These are phyloP conservation scores for Spatulosminthurus flaviceps DNA, from an alignment of 2,888 invertebrate genomes.

Conservation along the genomic window DNA sequence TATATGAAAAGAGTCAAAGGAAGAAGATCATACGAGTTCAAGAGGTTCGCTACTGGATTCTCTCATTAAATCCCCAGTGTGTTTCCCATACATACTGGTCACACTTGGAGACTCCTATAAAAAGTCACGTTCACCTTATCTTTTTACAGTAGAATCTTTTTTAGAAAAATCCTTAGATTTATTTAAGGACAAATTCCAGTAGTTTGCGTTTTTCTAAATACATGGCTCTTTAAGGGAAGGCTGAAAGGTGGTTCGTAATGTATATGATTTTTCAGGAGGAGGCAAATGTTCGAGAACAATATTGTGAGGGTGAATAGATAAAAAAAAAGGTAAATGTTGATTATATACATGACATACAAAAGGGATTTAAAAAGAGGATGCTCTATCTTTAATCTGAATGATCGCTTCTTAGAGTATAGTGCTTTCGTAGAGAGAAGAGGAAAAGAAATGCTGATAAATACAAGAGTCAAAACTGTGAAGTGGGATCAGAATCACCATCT, in stretches of 20 bases:
- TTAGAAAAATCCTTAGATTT: no score
- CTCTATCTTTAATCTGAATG: slow-evolving; percentile 32
- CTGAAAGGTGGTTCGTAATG: no score
- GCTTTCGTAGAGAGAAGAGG: no score
- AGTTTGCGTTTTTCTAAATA: no score
- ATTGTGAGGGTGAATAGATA: slow-evolving; percentile 20
- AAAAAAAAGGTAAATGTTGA: slow-evolving; percentile 24
- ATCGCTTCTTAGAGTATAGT: slow-evolving; percentile 29
- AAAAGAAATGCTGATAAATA: slow-evolving; percentile 30
- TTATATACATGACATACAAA: slow-evolving; percentile 3
- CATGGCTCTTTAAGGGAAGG: no score
- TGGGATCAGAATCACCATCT: slow-evolving; percentile 20
- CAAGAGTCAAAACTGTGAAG: slow-evolving; percentile 23
- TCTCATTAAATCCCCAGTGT: not conserved
- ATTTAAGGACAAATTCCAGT: no score
- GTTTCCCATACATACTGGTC: no score
- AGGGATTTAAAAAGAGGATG: slow-evolving; percentile 3
- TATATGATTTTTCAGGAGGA: no score
- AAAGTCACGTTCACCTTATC: no score
- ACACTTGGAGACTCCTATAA: no score
- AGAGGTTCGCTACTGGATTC: slow-evolving; percentile 8
- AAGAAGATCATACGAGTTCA: slow-evolving; percentile 7
- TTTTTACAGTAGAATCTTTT: no score
- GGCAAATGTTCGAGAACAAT: not conserved
- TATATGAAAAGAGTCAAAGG: not conserved